A percentile compares a stretch with the other conserved stretches of the same genome.
These are phyloP conservation scores for Trichoplusia ni DNA, from an alignment of 1,140 invertebrate species.

Conservation along the genomic window DNA sequence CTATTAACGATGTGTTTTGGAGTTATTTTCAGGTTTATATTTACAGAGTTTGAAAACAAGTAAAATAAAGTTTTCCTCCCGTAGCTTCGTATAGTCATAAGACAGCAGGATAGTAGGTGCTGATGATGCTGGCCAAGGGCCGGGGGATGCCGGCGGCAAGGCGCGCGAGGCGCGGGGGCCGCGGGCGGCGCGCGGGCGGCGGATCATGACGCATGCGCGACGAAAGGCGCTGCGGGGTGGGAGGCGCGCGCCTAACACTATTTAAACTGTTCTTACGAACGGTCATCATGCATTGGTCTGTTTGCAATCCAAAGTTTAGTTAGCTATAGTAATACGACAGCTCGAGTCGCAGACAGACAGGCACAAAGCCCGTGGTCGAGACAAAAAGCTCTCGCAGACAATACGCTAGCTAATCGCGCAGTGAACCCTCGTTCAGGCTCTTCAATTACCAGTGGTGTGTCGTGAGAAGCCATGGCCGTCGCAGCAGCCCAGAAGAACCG, in stretches of 20 bases:
- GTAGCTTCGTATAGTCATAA: no score
- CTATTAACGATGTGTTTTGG: no score
- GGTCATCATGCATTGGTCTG: constrained; percentile 81
- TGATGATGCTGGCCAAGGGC: constrained; percentile 7
- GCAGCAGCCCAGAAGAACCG: constrained; percentile 94
- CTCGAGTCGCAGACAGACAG: constrained; percentile 80
- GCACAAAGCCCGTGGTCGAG: constrained; percentile 80
- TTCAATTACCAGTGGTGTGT: constrained; percentile 65
- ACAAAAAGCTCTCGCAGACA: constrained; percentile 77
- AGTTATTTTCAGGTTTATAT: no score
- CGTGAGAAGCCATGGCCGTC: constrained; percentile 86
- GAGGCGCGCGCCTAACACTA: constrained; percentile 76
- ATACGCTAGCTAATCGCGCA: constrained; percentile 79
- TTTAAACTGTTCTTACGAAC: constrained; percentile 80
- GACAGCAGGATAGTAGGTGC: not conserved
- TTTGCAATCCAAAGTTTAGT: constrained; percentile 81
- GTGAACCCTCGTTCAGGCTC: constrained; percentile 78
- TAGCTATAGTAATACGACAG: constrained; percentile 79
- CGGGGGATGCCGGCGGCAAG: constrained; percentile 38
- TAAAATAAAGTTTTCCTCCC: no score
- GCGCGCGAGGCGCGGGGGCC: constrained; percentile 39
- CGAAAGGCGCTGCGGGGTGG: constrained; percentile 67
- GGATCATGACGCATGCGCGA: constrained; percentile 71
- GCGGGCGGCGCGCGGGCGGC: constrained; percentile 48
- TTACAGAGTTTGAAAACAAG: no score